Percentiles rank a stretch among this genome's conserved stretches.
phyloP scores from a whole-genome alignment of 2,113 vertebrate species.

The Phasianus colchicus region DNA sequence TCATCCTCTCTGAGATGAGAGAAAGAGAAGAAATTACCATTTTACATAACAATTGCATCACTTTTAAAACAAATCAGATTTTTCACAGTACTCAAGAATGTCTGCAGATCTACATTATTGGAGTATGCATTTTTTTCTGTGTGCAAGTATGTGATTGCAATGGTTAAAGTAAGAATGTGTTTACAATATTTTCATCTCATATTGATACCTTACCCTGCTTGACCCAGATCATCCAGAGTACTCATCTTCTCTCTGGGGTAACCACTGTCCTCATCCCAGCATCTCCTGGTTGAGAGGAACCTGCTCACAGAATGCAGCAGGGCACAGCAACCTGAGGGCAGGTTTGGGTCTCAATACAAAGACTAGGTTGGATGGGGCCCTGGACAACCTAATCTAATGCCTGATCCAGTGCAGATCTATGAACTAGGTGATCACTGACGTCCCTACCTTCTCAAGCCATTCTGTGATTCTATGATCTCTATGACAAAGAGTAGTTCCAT shows the following conservation, averaged over 20 bases:
- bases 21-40: neutral
- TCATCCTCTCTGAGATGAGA: neutral
- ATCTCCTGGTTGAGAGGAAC: neutral
- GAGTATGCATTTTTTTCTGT: neutral
- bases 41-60: neutral
- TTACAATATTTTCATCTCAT: neutral
- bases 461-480: neutral
- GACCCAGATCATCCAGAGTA: neutral
- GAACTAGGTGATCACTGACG: too few species aligned
- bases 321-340: neutral
- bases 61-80: neutral
- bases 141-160: neutral
- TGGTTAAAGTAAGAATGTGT: neutral
- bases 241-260: neutral
- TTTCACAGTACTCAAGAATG: neutral
- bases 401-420: too few species aligned
- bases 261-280: neutral
- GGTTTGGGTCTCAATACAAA: neutral
- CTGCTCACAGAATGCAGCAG: neutral
- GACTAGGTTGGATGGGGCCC: too few species aligned
- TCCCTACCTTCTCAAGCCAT: too few species aligned
- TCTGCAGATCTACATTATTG: neutral
- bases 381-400: too few species aligned
- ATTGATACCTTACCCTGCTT: neutral
- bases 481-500: neutral